phyloP scores from a whole-genome alignment of 2,797 vertebrate genomes.

The Sylvia borin region DNA sequence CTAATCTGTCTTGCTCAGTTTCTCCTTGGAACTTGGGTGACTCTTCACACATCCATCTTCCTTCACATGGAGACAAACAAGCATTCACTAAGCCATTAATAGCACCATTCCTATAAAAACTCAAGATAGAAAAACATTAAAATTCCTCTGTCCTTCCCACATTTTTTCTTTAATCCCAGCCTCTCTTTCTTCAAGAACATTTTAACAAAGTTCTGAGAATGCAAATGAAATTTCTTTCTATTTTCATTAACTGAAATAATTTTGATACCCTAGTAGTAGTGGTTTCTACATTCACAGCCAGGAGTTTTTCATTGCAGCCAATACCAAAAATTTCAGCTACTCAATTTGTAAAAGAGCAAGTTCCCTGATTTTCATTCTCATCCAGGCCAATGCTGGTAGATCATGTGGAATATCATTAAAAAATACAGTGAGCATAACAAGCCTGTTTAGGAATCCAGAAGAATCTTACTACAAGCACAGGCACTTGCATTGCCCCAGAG shows the following conservation, averaged over 20 bases:
- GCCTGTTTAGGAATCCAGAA: not conserved
- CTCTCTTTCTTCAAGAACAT: not conserved
- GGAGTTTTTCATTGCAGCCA: not conserved
- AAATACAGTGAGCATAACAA: not conserved
- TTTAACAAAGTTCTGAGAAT: not conserved
- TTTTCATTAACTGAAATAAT: not conserved
- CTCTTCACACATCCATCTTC: constrained; percentile 73
- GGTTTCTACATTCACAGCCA: not conserved
- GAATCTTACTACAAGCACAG: not conserved
- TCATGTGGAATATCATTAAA: not conserved
- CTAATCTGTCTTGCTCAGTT: constrained; percentile 76
- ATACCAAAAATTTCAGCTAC: not conserved
- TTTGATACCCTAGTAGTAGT: not conserved
- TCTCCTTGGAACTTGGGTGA: constrained; percentile 61
- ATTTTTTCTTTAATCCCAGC: not conserved
- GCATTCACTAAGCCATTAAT: constrained; percentile 55
- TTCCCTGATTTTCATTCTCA: not conserved
- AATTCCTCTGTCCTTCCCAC: not conserved
- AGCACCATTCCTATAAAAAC: constrained; percentile 5
- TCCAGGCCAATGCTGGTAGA: fast-evolving
- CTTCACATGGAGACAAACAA: constrained; percentile 53
- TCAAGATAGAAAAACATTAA: not conserved
- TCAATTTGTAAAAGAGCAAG: not conserved
- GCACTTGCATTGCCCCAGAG: not conserved
- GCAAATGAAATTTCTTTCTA: not conserved